A percentile compares a stretch with the other conserved stretches of the same genome.
phyloP scores from a whole-genome alignment of 2,113 vertebrate species.

The Notothenia coriiceps region DNA sequence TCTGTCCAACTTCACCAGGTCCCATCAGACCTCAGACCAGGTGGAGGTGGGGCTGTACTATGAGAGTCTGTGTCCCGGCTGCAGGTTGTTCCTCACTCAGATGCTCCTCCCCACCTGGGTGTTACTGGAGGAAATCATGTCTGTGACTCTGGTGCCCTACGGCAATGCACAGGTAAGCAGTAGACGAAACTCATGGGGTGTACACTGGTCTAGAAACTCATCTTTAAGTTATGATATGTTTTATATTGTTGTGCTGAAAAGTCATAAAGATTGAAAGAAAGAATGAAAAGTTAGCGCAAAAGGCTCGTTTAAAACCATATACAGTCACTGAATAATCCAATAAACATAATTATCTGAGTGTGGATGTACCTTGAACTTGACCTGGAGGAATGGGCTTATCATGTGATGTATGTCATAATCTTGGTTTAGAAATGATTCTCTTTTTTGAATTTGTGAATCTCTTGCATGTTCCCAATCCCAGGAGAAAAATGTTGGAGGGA shows the following conservation, averaged over 20 bases:
- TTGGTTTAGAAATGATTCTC: not conserved
- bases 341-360: not conserved
- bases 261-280: not conserved
- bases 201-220: not conserved
- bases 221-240: not conserved
- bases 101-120: slow-evolving; percentile 88
- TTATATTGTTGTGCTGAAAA: not conserved
- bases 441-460: not conserved
- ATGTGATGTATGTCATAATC: not conserved
- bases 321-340: not conserved
- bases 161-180: slow-evolving; percentile 89
- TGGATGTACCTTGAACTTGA: not conserved
- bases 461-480: slow-evolving; percentile 58
- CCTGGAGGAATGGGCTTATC: not conserved
- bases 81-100: slow-evolving; percentile 76
- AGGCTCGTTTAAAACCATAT: not conserved
- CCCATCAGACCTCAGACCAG: fast-evolving
- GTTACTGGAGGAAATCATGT: slow-evolving; percentile 83
- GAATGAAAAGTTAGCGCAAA: not conserved
- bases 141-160: slow-evolving; percentile 89
- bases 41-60: slow-evolving; percentile 89
- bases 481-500: slow-evolving; percentile 83
- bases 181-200: not conserved
- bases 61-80: slow-evolving; percentile 89
- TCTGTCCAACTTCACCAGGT: slow-evolving; percentile 60